Conservation (phyloP, 2,888 invertebrate genomes). For the Pseudanteris insignis region DNA sequence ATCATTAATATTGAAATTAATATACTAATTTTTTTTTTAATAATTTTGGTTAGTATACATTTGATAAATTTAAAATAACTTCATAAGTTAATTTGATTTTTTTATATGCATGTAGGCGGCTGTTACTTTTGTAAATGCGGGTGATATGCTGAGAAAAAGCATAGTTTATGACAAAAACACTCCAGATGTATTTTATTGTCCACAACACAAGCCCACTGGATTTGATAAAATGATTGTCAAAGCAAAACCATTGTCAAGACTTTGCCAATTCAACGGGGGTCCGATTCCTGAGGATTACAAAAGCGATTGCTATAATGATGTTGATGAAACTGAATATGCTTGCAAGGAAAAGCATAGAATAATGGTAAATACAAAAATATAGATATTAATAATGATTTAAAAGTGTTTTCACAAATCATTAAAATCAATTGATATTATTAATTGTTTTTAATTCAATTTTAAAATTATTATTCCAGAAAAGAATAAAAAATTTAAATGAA, state of each 20-base stretch:
- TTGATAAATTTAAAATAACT: background rate
- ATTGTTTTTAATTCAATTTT: background rate
- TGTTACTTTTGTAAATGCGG: slow-evolving; percentile 64
- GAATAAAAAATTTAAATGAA: slow-evolving; percentile 30
- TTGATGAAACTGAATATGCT: slow-evolving; percentile 81
- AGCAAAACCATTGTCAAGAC: slow-evolving; percentile 74
- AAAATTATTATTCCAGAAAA: slow-evolving; percentile 31
- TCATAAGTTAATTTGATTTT: background rate
- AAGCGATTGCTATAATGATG: slow-evolving; percentile 82
- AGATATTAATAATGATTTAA: slow-evolving; percentile 17
- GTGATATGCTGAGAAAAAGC: slow-evolving; percentile 80
- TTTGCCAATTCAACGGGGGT: slow-evolving; percentile 79
- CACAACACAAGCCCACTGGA: slow-evolving; percentile 79
- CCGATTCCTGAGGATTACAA: slow-evolving; percentile 77
- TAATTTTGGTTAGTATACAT: no score
- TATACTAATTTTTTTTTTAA: background rate
- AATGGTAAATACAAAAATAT: no score
- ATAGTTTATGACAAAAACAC: slow-evolving; percentile 83
- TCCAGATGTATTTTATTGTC: slow-evolving; percentile 82
- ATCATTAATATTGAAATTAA: background rate
- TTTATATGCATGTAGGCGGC: slow-evolving; percentile 30
- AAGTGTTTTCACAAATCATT: background rate
- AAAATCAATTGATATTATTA: background rate
- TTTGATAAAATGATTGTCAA: slow-evolving; percentile 78
- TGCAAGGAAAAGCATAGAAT: slow-evolving; percentile 84